Conservation (phyloP, 2,888 invertebrate species). For the Darwinula stevensoni region DNA sequence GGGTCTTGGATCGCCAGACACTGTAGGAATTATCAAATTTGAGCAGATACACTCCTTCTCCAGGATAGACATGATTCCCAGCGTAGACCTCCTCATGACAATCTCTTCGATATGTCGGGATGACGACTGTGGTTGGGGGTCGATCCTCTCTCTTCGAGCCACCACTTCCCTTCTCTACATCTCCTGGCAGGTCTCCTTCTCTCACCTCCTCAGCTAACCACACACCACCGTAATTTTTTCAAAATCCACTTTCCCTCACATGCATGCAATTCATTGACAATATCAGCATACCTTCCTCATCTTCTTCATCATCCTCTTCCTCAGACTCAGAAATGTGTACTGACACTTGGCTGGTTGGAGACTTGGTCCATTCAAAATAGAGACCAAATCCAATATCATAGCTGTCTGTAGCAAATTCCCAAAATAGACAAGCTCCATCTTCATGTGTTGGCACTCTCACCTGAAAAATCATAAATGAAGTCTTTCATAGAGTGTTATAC, state of each 20-base stretch:
- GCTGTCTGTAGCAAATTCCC: slow-evolving; percentile 97
- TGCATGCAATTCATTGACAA: slow-evolving; percentile 24
- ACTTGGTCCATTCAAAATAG: slow-evolving; percentile 89
- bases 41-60: slow-evolving; percentile 81
- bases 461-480: slow-evolving; percentile 12
- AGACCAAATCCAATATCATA: slow-evolving; percentile 96
- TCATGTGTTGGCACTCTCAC: slow-evolving; percentile 82
- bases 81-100: slow-evolving; percentile 59
- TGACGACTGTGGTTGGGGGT: slow-evolving; percentile 37
- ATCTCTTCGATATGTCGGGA: slow-evolving; percentile 82
- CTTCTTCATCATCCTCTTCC: slow-evolving; percentile 38
- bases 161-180: slow-evolving; percentile 27
- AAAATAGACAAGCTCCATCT: slow-evolving; percentile 71
- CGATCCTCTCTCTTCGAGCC: slow-evolving; percentile 10
- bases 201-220: too few species aligned
- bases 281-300: slow-evolving; percentile 40
- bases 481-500: not conserved
- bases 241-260: too few species aligned
- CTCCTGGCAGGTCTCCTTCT: slow-evolving; percentile 16
- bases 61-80: slow-evolving; percentile 28
- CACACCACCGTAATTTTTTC: not conserved
- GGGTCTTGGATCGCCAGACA: slow-evolving; percentile 91
- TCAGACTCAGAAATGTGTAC: slow-evolving; percentile 89
- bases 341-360: slow-evolving; percentile 45
- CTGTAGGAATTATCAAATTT: slow-evolving; percentile 99